phyloP scores from a whole-genome alignment of 2,113 vertebrate genomes.

The Cricetomys ansorgei region DNA sequence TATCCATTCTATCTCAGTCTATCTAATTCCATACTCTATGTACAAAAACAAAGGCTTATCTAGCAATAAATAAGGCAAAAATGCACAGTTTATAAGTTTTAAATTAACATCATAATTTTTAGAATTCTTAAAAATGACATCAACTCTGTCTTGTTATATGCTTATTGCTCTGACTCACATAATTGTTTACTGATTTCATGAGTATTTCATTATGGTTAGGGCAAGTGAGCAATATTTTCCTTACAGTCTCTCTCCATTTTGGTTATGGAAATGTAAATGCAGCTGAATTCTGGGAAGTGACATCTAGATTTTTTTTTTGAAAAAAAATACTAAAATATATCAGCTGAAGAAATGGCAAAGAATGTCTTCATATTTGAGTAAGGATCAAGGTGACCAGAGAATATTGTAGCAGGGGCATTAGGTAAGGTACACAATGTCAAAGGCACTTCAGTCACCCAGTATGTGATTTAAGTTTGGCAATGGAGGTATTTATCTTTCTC shows the following conservation, averaged over 20 bases:
- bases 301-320: conserved; percentile 13
- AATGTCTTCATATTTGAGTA: neutral
- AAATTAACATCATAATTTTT: conserved; percentile 56
- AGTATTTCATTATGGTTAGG: conserved; percentile 31
- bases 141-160: conserved; percentile 12
- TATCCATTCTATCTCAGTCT: neutral
- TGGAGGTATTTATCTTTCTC: neutral
- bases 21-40: neutral
- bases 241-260: neutral
- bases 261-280: conserved; percentile 35
- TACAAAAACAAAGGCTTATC: conserved; percentile 33
- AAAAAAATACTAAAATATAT: neutral
- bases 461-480: neutral
- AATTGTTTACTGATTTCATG: conserved; percentile 45
- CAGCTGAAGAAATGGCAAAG: neutral
- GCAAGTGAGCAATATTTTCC: neutral
- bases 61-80: conserved; percentile 40
- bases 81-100: neutral
- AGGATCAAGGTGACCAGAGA: neutral
- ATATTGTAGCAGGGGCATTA: neutral
- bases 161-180: conserved; percentile 52
- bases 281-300: conserved; percentile 7
- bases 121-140: neutral
- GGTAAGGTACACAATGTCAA: neutral
- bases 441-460: neutral